These are phyloP conservation scores for Thumatha senex DNA, from an alignment of 2,888 invertebrate species.

Conservation along the genomic window DNA sequence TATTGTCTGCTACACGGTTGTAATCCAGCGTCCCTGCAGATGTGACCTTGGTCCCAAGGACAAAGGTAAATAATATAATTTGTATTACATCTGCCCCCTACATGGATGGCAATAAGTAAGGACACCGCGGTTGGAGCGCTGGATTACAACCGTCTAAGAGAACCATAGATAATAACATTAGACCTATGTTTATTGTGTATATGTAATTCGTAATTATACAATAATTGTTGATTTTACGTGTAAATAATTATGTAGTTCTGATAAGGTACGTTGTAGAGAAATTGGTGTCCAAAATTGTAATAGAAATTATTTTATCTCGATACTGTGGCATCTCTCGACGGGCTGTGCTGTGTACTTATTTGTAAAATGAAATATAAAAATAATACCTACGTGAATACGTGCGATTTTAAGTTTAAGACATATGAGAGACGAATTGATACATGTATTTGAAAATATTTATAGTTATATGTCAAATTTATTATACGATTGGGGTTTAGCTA, in stretches of 20 bases:
- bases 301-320: conserved; percentile 37
- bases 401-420: conserved; percentile 39
- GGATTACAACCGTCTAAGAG: too few species aligned
- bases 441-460: conserved; percentile 46
- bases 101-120: too few species aligned
- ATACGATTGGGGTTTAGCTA: too few species aligned
- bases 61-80: too few species aligned
- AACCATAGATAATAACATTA: too few species aligned
- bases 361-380: conserved; percentile 20
- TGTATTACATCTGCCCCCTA: too few species aligned
- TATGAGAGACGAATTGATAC: conserved; percentile 44
- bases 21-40: too few species aligned
- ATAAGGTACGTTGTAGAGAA: conserved; percentile 31
- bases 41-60: too few species aligned
- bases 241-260: conserved; percentile 48
- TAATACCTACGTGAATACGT: conserved; percentile 48
- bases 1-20: conserved; percentile 65
- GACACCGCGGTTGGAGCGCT: too few species aligned
- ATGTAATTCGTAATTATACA: conserved; percentile 45
- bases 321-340: conserved; percentile 32
- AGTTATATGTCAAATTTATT: conserved; percentile 18
- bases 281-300: conserved; percentile 27
- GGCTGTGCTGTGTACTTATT: conserved; percentile 28
- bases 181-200: conserved; percentile 42
- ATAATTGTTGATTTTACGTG: conserved; percentile 54